These are phyloP conservation scores for Acleris sparsana DNA, from an alignment of 2,888 invertebrate species.

Conservation along the genomic window DNA sequence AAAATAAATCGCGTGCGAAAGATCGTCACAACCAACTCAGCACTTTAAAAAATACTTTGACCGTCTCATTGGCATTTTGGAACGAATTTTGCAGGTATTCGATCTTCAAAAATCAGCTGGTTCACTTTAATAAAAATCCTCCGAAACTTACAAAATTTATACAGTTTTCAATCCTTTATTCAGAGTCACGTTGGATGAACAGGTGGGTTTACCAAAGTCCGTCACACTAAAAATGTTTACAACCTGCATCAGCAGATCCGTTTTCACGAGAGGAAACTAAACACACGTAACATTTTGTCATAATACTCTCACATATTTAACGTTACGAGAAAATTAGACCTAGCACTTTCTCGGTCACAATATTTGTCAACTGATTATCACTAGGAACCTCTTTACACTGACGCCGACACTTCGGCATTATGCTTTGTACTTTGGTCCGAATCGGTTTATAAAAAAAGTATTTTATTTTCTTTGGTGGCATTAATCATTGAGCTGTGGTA, in stretches of 20 bases:
- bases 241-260: constrained; percentile 5
- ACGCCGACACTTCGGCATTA: constrained; percentile 18
- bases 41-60: too few species aligned
- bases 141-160: too few species aligned
- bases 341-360: constrained; percentile 47
- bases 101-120: too few species aligned
- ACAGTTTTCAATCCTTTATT: too few species aligned
- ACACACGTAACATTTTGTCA: constrained; percentile 43
- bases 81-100: too few species aligned
- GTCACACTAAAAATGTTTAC: not conserved
- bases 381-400: constrained; percentile 25
- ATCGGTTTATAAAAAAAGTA: constrained; percentile 13
- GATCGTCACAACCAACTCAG: too few species aligned
- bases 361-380: constrained; percentile 50
- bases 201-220: too few species aligned
- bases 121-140: too few species aligned
- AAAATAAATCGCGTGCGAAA: too few species aligned
- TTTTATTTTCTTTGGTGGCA: constrained; percentile 10
- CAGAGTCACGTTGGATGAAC: too few species aligned
- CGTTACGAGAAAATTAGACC: constrained; percentile 43
- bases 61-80: too few species aligned
- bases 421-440: constrained; percentile 11
- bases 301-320: constrained; percentile 44
- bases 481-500: constrained; percentile 8
- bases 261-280: constrained; percentile 25